Percentiles rank a stretch among this genome's conserved stretches.
Evolutionary conservation across 2,797 vertebrate genomes (phyloP).

Genomic region (Hydrolagus colliei): DNA sequence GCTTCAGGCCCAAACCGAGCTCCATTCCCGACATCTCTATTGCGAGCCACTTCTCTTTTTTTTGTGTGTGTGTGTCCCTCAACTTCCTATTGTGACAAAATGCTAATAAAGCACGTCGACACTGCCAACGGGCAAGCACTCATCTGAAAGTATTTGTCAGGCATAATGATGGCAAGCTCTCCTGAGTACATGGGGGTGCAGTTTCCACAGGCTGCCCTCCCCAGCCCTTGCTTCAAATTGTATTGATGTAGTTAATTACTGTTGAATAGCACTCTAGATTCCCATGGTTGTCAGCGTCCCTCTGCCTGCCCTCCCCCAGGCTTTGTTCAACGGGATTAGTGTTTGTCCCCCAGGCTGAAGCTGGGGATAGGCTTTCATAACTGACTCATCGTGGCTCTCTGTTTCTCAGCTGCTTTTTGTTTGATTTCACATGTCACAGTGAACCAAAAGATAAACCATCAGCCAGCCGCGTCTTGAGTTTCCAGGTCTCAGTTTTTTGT

Average conservation of each 20-base stretch:
- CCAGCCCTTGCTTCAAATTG: constrained; percentile 46
- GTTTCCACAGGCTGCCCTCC: constrained; percentile 40
- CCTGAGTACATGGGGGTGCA: constrained; percentile 26
- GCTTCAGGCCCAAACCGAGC: constrained; percentile 16
- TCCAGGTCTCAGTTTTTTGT: background rate
- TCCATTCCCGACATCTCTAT: constrained; percentile 8
- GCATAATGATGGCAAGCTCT: constrained; percentile 28
- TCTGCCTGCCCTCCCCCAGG: constrained; percentile 39
- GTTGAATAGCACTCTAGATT: constrained; percentile 65
- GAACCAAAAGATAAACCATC: constrained; percentile 9
- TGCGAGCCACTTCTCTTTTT: constrained; percentile 37
- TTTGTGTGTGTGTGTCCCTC: constrained; percentile 39
- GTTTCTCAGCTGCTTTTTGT: constrained; percentile 17
- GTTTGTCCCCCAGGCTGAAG: constrained; percentile 26
- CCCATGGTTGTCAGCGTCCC: constrained; percentile 58
- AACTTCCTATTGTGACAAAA: constrained; percentile 35
- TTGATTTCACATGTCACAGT: constrained; percentile 19
- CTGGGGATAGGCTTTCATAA: constrained; percentile 30
- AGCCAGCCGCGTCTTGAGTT: background rate
- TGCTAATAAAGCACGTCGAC: constrained; percentile 33
- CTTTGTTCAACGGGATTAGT: constrained; percentile 27
- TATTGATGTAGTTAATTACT: constrained; percentile 67
- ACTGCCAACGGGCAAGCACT: constrained; percentile 35
- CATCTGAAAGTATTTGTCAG: constrained; percentile 35
- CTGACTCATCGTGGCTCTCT: constrained; percentile 25